Evolutionary conservation across 1,140 invertebrate genomes (phyloP), one percentile per base, ranked within the genome.

Genomic region (Callitettix versicolor): DNA sequence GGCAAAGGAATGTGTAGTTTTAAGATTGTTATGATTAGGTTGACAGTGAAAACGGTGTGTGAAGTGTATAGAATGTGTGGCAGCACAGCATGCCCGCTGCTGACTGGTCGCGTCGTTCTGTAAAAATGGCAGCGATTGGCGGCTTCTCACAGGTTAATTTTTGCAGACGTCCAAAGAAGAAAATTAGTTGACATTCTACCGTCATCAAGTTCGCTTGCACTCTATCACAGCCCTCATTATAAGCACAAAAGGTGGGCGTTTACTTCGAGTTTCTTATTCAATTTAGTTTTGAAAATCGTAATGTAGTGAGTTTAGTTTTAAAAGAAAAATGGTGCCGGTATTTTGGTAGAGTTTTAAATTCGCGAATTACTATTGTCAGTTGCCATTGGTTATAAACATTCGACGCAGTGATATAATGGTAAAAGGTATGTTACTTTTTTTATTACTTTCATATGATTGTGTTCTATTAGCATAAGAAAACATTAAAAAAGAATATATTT

Each of bases 151-250:
- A 68, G 63, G 67, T 70, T 69, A 66, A 71, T 71, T 70, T 68
- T 64, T 69, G 67, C 63, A 68, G 68, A 59, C 66, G 70, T 59
- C 67, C 72, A 54, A 74, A 71, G 66, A 73, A 74, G 69, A 74
- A 71, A 71, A 69, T 68, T 66, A 75, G 72, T 73, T 74, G 73
- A 74, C 73, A 68, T 62, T 66, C 57, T 63, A 62, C 6, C 54
- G 15, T 14, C 21, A 18, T 22, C 34, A 34, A 49, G 41, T 62
- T 62, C 63, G 67, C 66, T 64, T 64, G 63, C 63, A 62, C 63
- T 54, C 58, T 58, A 62, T 59, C 62, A 60, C 61, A 65, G 64
- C 63, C 60, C 64, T 62, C 67, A 63, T 66, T 64, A 65, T 61
- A 65, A 66, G 65, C 66, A 63, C 63, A 60, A 62, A 70, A 70